Evolutionary conservation across 2,888 invertebrate species (phyloP).

Genomic region (Ceraclea dissimilis): DNA sequence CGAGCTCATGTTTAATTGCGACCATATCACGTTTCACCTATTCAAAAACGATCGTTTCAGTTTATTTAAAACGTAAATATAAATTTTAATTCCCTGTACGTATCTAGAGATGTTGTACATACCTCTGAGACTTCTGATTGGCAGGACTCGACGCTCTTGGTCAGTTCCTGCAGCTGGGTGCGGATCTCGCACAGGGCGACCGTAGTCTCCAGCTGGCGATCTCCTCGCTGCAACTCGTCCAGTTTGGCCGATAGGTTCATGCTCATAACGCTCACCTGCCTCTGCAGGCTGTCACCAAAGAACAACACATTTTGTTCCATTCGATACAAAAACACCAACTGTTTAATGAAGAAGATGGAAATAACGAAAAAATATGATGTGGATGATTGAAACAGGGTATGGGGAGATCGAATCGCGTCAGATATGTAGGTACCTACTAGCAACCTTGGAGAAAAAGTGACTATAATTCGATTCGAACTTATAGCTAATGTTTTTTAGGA

Average conservation of each 20-base stretch:
- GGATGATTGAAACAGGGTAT: too few species aligned
- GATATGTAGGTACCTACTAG: too few species aligned
- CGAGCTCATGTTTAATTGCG: slow-evolving; percentile 88
- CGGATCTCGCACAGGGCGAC: slow-evolving; percentile 91
- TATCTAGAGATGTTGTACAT: too few species aligned
- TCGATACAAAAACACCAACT: slow-evolving; percentile 1
- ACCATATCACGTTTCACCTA: slow-evolving; percentile 91
- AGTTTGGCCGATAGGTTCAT: slow-evolving; percentile 91
- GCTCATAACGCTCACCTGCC: slow-evolving; percentile 97
- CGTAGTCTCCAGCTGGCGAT: slow-evolving; percentile 87
- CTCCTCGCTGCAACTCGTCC: slow-evolving; percentile 86
- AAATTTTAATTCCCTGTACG: too few species aligned
- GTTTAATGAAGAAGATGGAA: neutral
- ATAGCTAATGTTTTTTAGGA: too few species aligned
- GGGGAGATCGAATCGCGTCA: too few species aligned
- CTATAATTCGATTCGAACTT: too few species aligned
- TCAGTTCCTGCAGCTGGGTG: slow-evolving; percentile 85
- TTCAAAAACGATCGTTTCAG: neutral
- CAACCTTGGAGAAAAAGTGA: too few species aligned
- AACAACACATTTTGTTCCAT: slow-evolving; percentile 1
- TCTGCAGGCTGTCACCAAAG: slow-evolving; percentile 70
- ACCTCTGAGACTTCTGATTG: slow-evolving; percentile 89
- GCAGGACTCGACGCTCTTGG: slow-evolving; percentile 90
- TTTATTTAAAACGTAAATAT: neutral
- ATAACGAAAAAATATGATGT: neutral